phyloP scores from a whole-genome alignment of 2,113 vertebrate genomes.

The Pterophyllum scalare region DNA sequence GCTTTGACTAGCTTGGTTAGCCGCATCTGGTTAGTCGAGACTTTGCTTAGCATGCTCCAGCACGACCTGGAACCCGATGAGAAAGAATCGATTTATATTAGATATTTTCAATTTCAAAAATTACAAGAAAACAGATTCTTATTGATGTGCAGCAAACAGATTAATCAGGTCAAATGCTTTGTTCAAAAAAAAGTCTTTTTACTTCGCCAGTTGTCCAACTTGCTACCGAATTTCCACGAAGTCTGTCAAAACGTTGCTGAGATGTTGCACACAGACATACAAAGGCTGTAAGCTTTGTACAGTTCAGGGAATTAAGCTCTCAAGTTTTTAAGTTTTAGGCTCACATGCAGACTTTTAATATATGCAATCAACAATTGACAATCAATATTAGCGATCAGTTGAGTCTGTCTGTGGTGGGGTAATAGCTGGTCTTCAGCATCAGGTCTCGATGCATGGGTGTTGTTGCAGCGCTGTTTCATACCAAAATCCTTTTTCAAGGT shows the following conservation, averaged over 20 bases:
- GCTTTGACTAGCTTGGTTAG: conserved; percentile 8
- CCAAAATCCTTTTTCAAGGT: conserved; percentile 29
- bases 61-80: background rate
- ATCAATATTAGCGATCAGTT: background rate
- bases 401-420: background rate
- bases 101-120: background rate
- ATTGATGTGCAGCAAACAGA: background rate
- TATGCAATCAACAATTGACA: background rate
- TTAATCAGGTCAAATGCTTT: background rate
- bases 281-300: background rate
- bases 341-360: background rate
- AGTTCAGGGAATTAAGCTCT: background rate
- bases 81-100: background rate
- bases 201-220: background rate
- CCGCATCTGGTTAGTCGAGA: background rate
- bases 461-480: conserved; percentile 19
- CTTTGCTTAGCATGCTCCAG: background rate
- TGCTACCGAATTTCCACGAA: background rate
- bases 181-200: background rate
- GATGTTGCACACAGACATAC: background rate
- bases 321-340: background rate
- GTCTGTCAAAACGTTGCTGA: too few species aligned
- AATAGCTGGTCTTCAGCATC: background rate
- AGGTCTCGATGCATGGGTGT: background rate
- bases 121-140: background rate